Conservation (phyloP, 2,797 vertebrate genomes). For the Enteromius fasciolatus region DNA sequence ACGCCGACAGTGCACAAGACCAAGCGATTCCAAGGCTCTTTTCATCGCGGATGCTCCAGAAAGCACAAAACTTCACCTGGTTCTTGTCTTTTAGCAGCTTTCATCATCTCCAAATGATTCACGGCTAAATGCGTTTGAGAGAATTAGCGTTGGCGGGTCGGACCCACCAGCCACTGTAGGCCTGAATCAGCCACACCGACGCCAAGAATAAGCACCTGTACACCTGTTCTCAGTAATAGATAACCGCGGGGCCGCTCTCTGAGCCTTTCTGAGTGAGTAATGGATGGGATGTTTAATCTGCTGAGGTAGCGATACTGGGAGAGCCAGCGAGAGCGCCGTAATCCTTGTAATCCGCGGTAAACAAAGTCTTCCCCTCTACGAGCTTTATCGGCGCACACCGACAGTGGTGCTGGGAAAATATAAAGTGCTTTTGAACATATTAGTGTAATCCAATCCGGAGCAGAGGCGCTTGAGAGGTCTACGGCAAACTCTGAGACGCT, state of each 20-base stretch:
- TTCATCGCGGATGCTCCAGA: conserved; percentile 1
- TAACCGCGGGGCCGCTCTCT: conserved; percentile 41
- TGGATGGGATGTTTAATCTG: conserved; percentile 50
- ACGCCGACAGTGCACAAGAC: background rate
- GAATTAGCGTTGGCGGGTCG: conserved; percentile 9
- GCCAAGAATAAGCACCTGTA: conserved; percentile 37
- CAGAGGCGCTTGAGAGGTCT: conserved; percentile 30
- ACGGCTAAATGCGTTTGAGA: conserved; percentile 22
- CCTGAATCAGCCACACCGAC: conserved; percentile 51
- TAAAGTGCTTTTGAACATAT: conserved; percentile 51
- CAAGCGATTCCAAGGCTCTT: background rate
- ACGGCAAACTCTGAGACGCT: conserved; percentile 35
- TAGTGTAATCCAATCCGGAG: conserved; percentile 57
- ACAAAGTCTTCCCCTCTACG: conserved; percentile 49
- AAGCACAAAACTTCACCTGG: conserved; percentile 18
- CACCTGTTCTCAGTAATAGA: conserved; percentile 39
- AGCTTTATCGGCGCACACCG: conserved; percentile 6
- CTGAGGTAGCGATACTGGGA: conserved; percentile 48
- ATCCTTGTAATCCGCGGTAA: conserved; percentile 57
- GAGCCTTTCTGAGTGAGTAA: conserved; percentile 35
- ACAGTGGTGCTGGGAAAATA: conserved; percentile 32
- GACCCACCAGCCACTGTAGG: conserved; percentile 4
- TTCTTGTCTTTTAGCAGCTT: conserved; percentile 50
- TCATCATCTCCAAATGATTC: conserved; percentile 47
- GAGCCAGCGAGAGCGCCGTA: conserved; percentile 31